Evolutionary conservation across 2,888 invertebrate genomes (phyloP).

Genomic region (Drosophila ustulata): DNA sequence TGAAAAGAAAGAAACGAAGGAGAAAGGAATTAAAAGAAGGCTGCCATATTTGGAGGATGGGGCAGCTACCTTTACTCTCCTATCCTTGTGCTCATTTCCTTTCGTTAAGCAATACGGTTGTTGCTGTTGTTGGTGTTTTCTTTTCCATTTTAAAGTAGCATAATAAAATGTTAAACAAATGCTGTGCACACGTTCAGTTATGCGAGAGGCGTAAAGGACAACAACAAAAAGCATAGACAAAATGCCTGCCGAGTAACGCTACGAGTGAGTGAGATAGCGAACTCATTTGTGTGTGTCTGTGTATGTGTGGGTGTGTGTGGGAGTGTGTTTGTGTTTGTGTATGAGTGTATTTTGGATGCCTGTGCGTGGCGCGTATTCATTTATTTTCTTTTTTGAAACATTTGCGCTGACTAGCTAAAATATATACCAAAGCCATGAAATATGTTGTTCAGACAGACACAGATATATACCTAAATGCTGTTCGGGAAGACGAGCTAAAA

Average conservation of each 20-base stretch:
- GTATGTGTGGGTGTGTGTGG: slow-evolving; percentile 1
- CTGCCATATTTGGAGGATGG: slow-evolving; percentile 10
- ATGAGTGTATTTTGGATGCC: slow-evolving; percentile 50
- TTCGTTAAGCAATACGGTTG: slow-evolving; percentile 17
- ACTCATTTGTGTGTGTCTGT: slow-evolving; percentile 18
- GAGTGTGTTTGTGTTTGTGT: slow-evolving; percentile 7
- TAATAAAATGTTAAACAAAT: slow-evolving; percentile 77
- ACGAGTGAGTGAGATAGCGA: slow-evolving; percentile 13
- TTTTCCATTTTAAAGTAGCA: slow-evolving; percentile 63
- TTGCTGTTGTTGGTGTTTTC: slow-evolving; percentile 31
- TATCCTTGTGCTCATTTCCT: slow-evolving; percentile 28
- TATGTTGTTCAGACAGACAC: slow-evolving; percentile 60
- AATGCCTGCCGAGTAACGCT: slow-evolving; percentile 9
- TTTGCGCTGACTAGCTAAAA: slow-evolving; percentile 69
- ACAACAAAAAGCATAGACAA: slow-evolving; percentile 19
- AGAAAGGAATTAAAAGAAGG: slow-evolving; percentile 32
- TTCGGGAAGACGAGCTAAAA: background rate
- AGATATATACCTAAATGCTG: slow-evolving; percentile 6
- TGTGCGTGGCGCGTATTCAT: slow-evolving; percentile 72
- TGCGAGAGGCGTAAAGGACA: slow-evolving; percentile 61
- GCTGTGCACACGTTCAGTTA: slow-evolving; percentile 71
- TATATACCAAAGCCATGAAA: slow-evolving; percentile 71
- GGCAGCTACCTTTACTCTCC: slow-evolving; percentile 8
- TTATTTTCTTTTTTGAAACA: slow-evolving; percentile 59
- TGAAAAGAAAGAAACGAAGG: background rate